Conservation (phyloP, 2,888 invertebrate genomes). For the Calephelis perditalis region DNA sequence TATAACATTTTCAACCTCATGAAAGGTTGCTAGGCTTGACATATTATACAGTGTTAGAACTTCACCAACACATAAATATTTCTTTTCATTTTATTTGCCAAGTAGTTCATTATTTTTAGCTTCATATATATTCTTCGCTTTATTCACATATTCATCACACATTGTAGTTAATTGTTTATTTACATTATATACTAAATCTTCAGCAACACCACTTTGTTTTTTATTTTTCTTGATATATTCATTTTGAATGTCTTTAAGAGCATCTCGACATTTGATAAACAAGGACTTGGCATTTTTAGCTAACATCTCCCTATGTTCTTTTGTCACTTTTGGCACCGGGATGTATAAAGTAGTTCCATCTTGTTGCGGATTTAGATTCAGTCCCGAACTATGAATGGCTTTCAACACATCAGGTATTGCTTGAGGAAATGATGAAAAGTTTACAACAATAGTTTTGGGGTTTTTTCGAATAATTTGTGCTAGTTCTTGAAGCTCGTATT, state of each 20-base stretch:
- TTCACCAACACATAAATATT: neutral
- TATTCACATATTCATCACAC: conserved; percentile 80
- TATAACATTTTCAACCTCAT: too few relatives aligned
- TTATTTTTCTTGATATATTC: conserved; percentile 84
- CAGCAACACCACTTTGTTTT: conserved; percentile 82
- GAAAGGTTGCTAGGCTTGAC: too few relatives aligned
- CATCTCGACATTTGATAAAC: conserved; percentile 87
- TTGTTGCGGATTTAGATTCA: conserved; percentile 96
- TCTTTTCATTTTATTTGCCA: conserved; percentile 57
- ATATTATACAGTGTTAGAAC: too few relatives aligned
- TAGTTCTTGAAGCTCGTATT: conserved; percentile 90
- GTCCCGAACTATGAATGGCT: conserved; percentile 87
- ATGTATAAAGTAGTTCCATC: conserved; percentile 94
- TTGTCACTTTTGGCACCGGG: conserved; percentile 94
- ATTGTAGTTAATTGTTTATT: conserved; percentile 84
- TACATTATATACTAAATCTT: conserved; percentile 82
- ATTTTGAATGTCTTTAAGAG: conserved; percentile 86
- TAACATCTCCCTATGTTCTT: conserved; percentile 93
- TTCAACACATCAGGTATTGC: conserved; percentile 88
- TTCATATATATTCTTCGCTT: conserved; percentile 68
- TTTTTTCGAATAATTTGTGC: conserved; percentile 92
- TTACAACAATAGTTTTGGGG: conserved; percentile 90
- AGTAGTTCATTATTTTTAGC: conserved; percentile 87
- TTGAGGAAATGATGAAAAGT: conserved; percentile 91
- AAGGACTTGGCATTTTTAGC: conserved; percentile 92